phyloP scores from a whole-genome alignment of 1,140 invertebrate species.

The Battus philenor region DNA sequence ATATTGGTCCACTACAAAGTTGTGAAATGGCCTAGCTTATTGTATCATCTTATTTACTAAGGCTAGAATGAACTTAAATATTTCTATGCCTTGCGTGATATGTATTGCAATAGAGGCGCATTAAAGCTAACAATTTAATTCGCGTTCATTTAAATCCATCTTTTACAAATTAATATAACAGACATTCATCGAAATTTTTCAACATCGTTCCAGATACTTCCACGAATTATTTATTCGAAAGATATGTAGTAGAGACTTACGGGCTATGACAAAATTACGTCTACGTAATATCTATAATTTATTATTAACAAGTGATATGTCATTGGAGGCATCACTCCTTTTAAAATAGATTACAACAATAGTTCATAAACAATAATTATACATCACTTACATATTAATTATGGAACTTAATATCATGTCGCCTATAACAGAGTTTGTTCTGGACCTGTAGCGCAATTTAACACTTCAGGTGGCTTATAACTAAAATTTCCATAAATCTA shows the following conservation, averaged over 20 bases:
- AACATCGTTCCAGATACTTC: too few relatives aligned
- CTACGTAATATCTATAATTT: constrained; percentile 68
- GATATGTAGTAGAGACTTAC: constrained; percentile 71
- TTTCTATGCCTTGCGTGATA: constrained; percentile 71
- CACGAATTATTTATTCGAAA: constrained; percentile 33
- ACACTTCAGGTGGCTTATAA: constrained; percentile 67
- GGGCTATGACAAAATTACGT: constrained; percentile 61
- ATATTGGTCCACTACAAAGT: constrained; percentile 74
- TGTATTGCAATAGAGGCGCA: constrained; percentile 70
- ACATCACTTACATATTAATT: constrained; percentile 38
- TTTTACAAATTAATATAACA: background rate
- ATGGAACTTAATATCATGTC: constrained; percentile 43
- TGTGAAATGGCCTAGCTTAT: constrained; percentile 69
- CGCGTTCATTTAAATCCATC: constrained; percentile 21
- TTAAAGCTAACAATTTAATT: constrained; percentile 56
- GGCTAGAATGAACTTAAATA: constrained; percentile 66
- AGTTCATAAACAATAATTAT: constrained; percentile 50
- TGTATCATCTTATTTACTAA: constrained; percentile 57
- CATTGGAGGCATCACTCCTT: constrained; percentile 63
- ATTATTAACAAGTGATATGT: constrained; percentile 75
- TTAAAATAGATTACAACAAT: constrained; percentile 54
- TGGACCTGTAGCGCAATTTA: constrained; percentile 63
- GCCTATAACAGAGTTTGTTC: constrained; percentile 45
- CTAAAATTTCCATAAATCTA: constrained; percentile 52
- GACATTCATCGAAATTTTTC: too few relatives aligned